Conservation (phyloP, 2,888 invertebrate genomes). For the Mythimna vitellina region DNA sequence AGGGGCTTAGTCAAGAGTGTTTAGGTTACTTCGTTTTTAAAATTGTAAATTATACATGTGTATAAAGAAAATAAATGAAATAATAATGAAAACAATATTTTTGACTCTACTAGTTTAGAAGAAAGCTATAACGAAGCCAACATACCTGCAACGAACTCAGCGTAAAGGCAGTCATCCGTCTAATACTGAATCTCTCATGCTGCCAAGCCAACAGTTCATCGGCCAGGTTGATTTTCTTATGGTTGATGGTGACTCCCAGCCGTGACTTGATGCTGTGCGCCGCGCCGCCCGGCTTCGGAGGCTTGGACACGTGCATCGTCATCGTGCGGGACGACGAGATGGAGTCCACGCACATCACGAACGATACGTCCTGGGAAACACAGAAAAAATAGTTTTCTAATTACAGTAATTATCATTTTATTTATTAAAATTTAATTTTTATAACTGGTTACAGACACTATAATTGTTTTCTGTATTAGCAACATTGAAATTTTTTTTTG, state of each 20-base stretch:
- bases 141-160: constrained; percentile 93
- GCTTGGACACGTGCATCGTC: constrained; percentile 98
- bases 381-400: background rate
- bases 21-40: no score
- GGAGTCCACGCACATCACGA: constrained; percentile 97
- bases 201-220: constrained; percentile 98
- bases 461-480: no score
- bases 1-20: no score
- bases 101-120: no score
- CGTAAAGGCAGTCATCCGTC: constrained; percentile 97
- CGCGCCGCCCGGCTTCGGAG: constrained; percentile 96
- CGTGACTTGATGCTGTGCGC: constrained; percentile 92
- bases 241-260: constrained; percentile 92
- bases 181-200: constrained; percentile 98
- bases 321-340: constrained; percentile 92
- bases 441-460: no score
- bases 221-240: constrained; percentile 99
- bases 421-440: no score
- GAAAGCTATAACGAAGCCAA: background rate
- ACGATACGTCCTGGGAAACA: constrained; percentile 94
- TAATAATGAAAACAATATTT: no score
- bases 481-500: no score
- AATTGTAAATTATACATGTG: no score
- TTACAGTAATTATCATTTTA: no score
- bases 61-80: no score